phyloP scores from a whole-genome alignment of 2,797 vertebrate genomes.

The Anableps anableps region DNA sequence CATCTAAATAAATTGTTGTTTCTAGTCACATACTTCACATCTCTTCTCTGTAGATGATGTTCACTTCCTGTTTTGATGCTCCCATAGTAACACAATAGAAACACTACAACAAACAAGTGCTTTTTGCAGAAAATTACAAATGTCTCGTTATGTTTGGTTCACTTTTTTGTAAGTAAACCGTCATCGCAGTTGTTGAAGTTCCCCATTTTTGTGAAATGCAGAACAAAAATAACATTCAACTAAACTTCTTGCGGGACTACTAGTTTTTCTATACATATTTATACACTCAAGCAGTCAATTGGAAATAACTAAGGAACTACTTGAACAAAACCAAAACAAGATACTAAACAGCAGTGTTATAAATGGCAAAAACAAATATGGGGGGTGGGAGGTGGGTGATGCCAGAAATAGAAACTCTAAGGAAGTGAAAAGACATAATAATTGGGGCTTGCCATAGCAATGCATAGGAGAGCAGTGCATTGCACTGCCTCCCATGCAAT shows the following conservation, averaged over 20 bases:
- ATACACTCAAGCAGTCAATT: neutral
- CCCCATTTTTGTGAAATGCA: neutral
- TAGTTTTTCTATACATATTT: neutral
- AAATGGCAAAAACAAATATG: neutral
- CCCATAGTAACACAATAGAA: conserved; percentile 33
- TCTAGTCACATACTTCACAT: conserved; percentile 15
- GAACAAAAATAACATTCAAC: neutral
- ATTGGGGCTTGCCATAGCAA: too few relatives aligned
- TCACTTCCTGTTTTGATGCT: conserved; percentile 66
- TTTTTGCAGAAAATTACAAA: neutral
- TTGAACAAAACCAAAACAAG: neutral
- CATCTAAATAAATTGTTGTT: neutral
- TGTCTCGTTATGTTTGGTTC: neutral
- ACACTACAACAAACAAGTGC: conserved; percentile 8
- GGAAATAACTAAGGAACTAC: neutral
- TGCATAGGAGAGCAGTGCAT: too few relatives aligned
- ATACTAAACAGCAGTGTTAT: neutral
- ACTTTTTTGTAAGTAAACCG: neutral
- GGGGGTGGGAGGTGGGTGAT: too few relatives aligned
- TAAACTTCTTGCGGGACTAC: neutral
- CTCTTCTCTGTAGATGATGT: neutral
- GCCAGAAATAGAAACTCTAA: too few relatives aligned
- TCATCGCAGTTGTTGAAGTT: neutral
- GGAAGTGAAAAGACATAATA: too few relatives aligned
- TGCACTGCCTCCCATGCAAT: too few relatives aligned